These are phyloP conservation scores for Seriola dumerili DNA, from an alignment of 2,113 vertebrate species.

Conservation along the genomic window DNA sequence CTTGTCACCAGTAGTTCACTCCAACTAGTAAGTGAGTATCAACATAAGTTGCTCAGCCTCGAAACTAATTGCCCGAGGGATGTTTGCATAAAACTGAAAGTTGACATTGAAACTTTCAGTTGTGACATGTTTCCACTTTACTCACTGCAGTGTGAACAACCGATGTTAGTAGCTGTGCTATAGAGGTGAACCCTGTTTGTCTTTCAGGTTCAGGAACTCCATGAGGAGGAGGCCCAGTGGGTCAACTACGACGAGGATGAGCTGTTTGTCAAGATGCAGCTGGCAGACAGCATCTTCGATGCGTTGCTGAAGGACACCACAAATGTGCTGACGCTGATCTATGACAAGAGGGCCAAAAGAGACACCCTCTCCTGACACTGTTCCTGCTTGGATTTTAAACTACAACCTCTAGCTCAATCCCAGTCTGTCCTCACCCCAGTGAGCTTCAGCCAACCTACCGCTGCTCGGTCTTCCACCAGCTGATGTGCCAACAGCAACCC, in stretches of 20 bases:
- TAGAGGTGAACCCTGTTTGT: constrained; percentile 16
- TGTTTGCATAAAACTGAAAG: not conserved
- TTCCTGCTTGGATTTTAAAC: constrained; percentile 23
- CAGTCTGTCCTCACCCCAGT: constrained; percentile 21
- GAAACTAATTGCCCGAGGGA: not conserved
- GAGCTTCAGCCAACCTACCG: constrained; percentile 43
- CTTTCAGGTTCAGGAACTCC: constrained; percentile 94
- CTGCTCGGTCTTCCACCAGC: constrained; percentile 78
- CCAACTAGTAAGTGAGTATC: too few species aligned
- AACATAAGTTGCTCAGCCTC: too few species aligned
- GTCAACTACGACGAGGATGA: constrained; percentile 98
- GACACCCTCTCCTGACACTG: constrained; percentile 59
- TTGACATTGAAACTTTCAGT: not conserved
- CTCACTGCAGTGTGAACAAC: not conserved
- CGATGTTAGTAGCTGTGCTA: not conserved
- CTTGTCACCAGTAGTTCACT: too few species aligned
- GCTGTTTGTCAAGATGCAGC: constrained; percentile 96
- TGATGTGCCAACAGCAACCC: constrained; percentile 80
- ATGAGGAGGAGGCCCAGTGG: constrained; percentile 97
- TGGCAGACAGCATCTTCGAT: constrained; percentile 97
- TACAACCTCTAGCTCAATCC: constrained; percentile 45
- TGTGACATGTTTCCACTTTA: not conserved
- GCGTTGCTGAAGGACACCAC: constrained; percentile 94
- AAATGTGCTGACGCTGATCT: constrained; percentile 90
- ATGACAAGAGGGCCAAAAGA: constrained; percentile 86